Evolutionary conservation across 2,113 vertebrate genomes (phyloP).

Genomic region (Elephas maximus): DNA sequence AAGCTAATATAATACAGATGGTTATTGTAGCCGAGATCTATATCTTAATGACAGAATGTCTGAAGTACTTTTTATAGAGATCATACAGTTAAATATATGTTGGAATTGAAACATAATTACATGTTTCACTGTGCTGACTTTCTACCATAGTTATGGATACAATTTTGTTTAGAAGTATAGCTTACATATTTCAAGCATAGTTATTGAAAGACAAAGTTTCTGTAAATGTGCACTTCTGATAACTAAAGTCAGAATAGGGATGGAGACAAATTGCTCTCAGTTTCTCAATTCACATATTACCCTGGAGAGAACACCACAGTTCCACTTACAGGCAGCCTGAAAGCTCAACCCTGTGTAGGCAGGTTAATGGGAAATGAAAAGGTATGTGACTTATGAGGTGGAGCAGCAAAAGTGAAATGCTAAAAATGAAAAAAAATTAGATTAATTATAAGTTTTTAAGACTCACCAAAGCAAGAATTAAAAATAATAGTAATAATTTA

Average conservation of each 20-base stretch:
- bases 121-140: background rate
- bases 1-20: background rate
- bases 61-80: background rate
- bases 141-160: background rate
- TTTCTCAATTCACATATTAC: background rate
- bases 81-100: background rate
- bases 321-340: background rate
- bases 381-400: background rate
- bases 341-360: background rate
- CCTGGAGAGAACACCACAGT: background rate
- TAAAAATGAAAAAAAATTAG: too few species aligned
- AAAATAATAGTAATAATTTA: constrained; percentile 3
- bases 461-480: background rate
- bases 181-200: background rate
- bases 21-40: background rate
- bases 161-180: constrained; percentile 10
- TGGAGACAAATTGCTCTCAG: background rate
- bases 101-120: background rate
- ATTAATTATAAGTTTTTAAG: constrained; percentile 11
- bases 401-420: background rate
- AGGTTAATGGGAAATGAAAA: background rate
- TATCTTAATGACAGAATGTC: background rate
- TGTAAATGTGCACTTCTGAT: constrained; percentile 26
- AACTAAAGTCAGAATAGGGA: background rate
- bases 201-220: background rate